Percentiles rank a stretch among this genome's conserved stretches.
Evolutionary conservation across 2,113 vertebrate species (phyloP).

Genomic region (Archilochus colubris): DNA sequence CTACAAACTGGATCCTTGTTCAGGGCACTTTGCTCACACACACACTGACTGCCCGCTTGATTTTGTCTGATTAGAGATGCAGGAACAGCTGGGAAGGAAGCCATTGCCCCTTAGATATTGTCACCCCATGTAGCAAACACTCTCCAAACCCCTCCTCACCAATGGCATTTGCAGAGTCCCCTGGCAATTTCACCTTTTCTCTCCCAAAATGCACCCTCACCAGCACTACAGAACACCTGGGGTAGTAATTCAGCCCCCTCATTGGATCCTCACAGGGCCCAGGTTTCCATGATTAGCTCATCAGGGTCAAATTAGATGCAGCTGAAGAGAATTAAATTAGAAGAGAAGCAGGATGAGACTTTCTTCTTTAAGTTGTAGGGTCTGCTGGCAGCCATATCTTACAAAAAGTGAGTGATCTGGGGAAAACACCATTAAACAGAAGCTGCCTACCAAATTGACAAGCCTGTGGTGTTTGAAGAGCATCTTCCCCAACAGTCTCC

Average conservation of each 20-base stretch:
- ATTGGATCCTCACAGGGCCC: not conserved
- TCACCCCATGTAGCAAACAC: not conserved
- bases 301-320: not conserved
- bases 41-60: fast-evolving
- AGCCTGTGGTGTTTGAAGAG: not conserved
- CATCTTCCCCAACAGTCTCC: not conserved
- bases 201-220: not conserved
- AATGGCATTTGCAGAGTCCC: not conserved
- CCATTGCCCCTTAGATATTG: not conserved
- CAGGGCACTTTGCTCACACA: not conserved
- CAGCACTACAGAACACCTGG: not conserved
- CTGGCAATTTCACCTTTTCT: not conserved
- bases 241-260: not conserved
- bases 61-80: not conserved
- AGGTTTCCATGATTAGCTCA: not conserved
- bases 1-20: not conserved
- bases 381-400: not conserved
- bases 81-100: not conserved
- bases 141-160: not conserved
- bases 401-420: not conserved
- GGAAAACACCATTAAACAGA: not conserved
- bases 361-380: not conserved
- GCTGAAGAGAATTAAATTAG: not conserved
- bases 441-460: not conserved
- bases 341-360: not conserved